Percentiles rank a stretch among this genome's conserved stretches.
These are phyloP conservation scores for Chiloscyllium punctatum DNA, from an alignment of 2,797 vertebrate species.

Conservation along the genomic window DNA sequence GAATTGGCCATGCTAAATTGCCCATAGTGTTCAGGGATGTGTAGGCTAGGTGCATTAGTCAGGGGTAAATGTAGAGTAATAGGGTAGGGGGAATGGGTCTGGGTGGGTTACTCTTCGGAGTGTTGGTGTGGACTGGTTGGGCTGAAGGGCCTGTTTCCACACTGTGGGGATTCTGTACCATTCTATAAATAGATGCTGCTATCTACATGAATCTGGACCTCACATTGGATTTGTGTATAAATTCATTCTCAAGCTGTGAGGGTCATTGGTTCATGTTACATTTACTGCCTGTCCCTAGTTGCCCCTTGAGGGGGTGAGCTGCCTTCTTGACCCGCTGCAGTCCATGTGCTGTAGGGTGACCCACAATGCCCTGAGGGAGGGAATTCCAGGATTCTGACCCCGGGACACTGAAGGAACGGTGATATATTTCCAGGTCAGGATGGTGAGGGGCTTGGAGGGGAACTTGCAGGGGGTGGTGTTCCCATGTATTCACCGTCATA, in stretches of 20 bases:
- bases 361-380: not conserved
- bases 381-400: not conserved
- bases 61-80: no score
- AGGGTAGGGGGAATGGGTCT: no score
- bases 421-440: not conserved
- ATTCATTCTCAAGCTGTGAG: not conserved
- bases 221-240: not conserved
- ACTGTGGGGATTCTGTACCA: no score
- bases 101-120: no score
- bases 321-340: not conserved
- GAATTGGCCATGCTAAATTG: no score
- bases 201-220: not conserved
- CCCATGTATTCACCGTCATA: not conserved
- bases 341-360: not conserved
- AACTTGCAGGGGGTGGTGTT: not conserved
- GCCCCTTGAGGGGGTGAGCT: not conserved
- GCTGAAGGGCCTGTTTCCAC: no score
- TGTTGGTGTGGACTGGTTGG: no score
- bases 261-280: not conserved
- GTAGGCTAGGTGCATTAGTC: no score
- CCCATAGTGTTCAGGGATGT: no score
- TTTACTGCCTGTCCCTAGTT: not conserved
- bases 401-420: not conserved
- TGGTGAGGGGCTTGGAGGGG: not conserved
- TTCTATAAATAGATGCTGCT: not conserved